phyloP scores from a whole-genome alignment of 2,888 invertebrate species.

The Lycia hirtaria region DNA sequence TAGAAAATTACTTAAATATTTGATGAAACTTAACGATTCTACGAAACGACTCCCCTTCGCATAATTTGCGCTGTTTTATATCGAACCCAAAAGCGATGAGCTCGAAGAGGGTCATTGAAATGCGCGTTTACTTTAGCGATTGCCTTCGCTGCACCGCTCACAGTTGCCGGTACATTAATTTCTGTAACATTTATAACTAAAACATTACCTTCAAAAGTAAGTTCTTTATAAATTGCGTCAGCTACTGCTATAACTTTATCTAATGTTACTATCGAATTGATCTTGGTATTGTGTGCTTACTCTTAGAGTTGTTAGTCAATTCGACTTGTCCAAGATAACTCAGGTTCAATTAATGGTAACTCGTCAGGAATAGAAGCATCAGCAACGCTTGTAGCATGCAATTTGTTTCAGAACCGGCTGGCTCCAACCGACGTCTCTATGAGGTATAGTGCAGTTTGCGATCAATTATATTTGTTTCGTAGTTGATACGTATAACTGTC shows the following conservation, averaged over 20 bases:
- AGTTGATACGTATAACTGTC: constrained; percentile 2
- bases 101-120: constrained; percentile 26
- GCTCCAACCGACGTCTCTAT: neutral
- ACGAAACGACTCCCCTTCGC: constrained; percentile 22
- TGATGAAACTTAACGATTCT: constrained; percentile 28
- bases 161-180: constrained; percentile 31
- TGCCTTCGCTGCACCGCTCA: constrained; percentile 6
- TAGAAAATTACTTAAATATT: constrained; percentile 28
- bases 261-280: constrained; percentile 12
- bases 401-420: neutral
- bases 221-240: constrained; percentile 17
- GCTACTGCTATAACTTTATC: constrained; percentile 1
- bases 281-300: constrained; percentile 11
- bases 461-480: constrained; percentile 14
- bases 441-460: neutral
- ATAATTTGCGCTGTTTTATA: constrained; percentile 34
- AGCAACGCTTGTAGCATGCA: neutral
- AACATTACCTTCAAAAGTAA: constrained; percentile 14
- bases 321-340: neutral
- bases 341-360: neutral
- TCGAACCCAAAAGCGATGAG: constrained; percentile 28
- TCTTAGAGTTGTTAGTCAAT: neutral
- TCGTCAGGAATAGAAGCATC: neutral
- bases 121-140: constrained; percentile 17
- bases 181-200: constrained; percentile 16